Conservation (phyloP, 2,797 vertebrate species). For the Macropodus opercularis region DNA sequence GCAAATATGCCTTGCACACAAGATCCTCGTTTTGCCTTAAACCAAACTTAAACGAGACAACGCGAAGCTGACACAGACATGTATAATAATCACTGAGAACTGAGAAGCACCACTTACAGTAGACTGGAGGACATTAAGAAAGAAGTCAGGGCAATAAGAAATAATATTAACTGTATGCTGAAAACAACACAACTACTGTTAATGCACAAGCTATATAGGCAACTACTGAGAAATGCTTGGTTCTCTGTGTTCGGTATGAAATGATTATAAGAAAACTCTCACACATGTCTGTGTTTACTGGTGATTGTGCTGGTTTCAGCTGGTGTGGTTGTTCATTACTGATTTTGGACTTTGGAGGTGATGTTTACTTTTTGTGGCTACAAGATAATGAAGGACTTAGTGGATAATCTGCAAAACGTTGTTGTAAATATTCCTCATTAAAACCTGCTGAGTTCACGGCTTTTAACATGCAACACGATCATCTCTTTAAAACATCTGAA, state of each 20-base stretch:
- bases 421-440: slow-evolving; percentile 30
- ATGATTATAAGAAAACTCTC: too few relatives aligned
- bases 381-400: slow-evolving; percentile 44
- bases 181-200: too few relatives aligned
- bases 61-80: slow-evolving; percentile 31
- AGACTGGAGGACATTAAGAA: neutral
- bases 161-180: too few relatives aligned
- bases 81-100: slow-evolving; percentile 17
- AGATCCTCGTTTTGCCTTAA: slow-evolving; percentile 52
- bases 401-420: slow-evolving; percentile 38
- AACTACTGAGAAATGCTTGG: too few relatives aligned
- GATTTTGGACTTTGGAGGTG: slow-evolving; percentile 29
- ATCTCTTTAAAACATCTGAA: slow-evolving; percentile 20
- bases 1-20: slow-evolving; percentile 59
- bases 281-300: slow-evolving; percentile 28
- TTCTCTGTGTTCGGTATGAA: too few relatives aligned
- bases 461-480: slow-evolving; percentile 31
- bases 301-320: slow-evolving; percentile 36
- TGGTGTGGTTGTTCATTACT: slow-evolving; percentile 21
- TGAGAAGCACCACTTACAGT: neutral
- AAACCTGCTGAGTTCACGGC: slow-evolving; percentile 45
- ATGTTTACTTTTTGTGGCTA: slow-evolving; percentile 33
- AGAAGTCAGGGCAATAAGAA: too few relatives aligned
- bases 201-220: too few relatives aligned
- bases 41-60: slow-evolving; percentile 21